Percentiles rank a stretch among this genome's conserved stretches.
Evolutionary conservation across 37 sponge, comb jelly and placozoan genomes (phyloP).

Genomic region (Spongilla lacustris): DNA sequence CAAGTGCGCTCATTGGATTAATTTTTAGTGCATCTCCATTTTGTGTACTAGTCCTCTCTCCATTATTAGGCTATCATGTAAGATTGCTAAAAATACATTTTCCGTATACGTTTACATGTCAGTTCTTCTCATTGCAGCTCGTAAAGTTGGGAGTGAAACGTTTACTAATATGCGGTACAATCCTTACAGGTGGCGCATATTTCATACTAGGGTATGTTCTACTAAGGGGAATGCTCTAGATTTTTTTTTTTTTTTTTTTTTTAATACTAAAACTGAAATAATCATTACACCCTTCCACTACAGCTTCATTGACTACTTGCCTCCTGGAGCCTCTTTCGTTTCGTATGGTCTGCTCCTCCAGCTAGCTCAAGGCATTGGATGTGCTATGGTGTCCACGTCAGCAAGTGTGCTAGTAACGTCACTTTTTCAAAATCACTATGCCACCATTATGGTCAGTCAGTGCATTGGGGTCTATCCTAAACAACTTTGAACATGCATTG

Average conservation of each 20-base stretch:
- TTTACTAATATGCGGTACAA: conserved; percentile 25
- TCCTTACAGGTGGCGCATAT: conserved; percentile 47
- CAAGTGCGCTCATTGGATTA: conserved; percentile 23
- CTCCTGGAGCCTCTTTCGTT: neutral
- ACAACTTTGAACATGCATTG: too few relatives aligned
- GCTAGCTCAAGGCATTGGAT: conserved; percentile 53
- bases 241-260: too few relatives aligned
- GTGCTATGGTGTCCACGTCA: conserved; percentile 34
- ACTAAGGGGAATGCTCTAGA: neutral
- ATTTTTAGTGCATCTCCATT: conserved; percentile 62
- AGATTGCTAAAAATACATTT: neutral
- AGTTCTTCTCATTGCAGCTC: conserved; percentile 21
- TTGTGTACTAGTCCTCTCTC: conserved; percentile 50
- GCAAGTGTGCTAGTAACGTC: conserved; percentile 27
- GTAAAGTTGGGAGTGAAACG: conserved; percentile 53
- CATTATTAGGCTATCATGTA: conserved; percentile 58
- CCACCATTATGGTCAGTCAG: conserved; percentile 14
- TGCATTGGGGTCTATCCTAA: too few relatives aligned
- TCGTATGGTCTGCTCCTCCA: conserved; percentile 17
- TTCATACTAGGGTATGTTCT: conserved; percentile 38
- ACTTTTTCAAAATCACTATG: conserved; percentile 25
- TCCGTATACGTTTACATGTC: neutral
- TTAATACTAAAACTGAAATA: too few relatives aligned
- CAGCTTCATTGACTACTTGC: conserved; percentile 16
- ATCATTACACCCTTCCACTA: neutral